Percentiles rank a stretch among this genome's conserved stretches.
phyloP scores from a whole-genome alignment of 2,797 vertebrate genomes.

The Phrynocephalus forsythii region DNA sequence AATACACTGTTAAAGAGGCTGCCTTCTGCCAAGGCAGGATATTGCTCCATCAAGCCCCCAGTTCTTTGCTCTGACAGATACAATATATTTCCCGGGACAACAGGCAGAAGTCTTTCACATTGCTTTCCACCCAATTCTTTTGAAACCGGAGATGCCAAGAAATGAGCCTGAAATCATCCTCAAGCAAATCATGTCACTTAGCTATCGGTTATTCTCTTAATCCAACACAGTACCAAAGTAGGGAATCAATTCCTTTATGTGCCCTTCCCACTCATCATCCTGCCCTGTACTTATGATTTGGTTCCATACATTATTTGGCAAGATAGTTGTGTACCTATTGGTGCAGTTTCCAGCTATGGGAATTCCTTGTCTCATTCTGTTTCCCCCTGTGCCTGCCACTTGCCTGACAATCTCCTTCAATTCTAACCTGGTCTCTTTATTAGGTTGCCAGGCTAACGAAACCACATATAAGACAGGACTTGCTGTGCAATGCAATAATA shows the following conservation, averaged over 20 bases:
- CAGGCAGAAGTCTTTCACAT: neutral
- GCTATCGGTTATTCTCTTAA: neutral
- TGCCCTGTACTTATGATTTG: neutral
- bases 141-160: neutral
- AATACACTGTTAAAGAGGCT: neutral
- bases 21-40: neutral
- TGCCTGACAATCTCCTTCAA: neutral
- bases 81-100: neutral
- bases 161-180: neutral
- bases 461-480: neutral
- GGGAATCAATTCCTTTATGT: neutral
- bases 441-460: too few relatives aligned
- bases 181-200: neutral
- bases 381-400: neutral
- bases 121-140: neutral
- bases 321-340: neutral
- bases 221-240: neutral
- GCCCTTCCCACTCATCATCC: neutral
- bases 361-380: neutral
- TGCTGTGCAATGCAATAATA: neutral
- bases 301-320: neutral
- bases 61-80: neutral
- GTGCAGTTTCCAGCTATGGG: neutral
- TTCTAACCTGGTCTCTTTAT: neutral
- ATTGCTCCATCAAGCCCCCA: neutral